Percentiles rank a stretch among this genome's conserved stretches.
Evolutionary conservation across 1,140 invertebrate species (phyloP).

Genomic region (Solenopsis fugax): DNA sequence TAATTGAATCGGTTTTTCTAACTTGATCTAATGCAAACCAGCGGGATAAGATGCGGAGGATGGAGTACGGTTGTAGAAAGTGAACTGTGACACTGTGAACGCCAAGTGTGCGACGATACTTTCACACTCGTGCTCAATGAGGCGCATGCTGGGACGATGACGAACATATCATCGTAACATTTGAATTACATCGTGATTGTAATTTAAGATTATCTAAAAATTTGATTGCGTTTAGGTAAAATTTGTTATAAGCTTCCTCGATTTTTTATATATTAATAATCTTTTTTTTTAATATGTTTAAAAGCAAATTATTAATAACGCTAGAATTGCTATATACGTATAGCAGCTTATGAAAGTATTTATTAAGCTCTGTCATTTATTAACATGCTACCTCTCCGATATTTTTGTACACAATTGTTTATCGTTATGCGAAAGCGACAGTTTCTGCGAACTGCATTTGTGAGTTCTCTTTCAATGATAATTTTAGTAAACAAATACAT

Average conservation of each 20-base stretch:
- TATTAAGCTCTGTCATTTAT: not conserved
- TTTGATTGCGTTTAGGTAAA: not conserved
- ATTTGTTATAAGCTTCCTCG: not conserved
- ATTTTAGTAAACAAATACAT: not conserved
- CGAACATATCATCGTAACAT: not conserved
- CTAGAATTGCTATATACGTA: not conserved
- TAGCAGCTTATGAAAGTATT: not conserved
- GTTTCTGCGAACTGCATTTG: not conserved
- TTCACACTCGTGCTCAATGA: constrained; percentile 12
- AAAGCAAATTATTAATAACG: not conserved
- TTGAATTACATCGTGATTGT: not conserved
- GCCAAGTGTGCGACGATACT: not conserved
- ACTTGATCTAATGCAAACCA: not conserved
- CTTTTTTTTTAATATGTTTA: not conserved
- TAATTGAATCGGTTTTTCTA: not conserved
- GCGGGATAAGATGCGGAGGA: not conserved
- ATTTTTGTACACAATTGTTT: not conserved
- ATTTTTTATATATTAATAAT: not conserved
- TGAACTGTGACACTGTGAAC: not conserved
- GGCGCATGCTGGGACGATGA: not conserved
- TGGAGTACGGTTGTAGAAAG: not conserved
- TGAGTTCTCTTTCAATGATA: not conserved
- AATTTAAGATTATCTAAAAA: not conserved
- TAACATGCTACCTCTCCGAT: not conserved
- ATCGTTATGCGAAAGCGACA: not conserved